A percentile compares a stretch with the other conserved stretches of the same genome.
phyloP scores from a whole-genome alignment of 2,113 vertebrate genomes.

The Tamias sibiricus region DNA sequence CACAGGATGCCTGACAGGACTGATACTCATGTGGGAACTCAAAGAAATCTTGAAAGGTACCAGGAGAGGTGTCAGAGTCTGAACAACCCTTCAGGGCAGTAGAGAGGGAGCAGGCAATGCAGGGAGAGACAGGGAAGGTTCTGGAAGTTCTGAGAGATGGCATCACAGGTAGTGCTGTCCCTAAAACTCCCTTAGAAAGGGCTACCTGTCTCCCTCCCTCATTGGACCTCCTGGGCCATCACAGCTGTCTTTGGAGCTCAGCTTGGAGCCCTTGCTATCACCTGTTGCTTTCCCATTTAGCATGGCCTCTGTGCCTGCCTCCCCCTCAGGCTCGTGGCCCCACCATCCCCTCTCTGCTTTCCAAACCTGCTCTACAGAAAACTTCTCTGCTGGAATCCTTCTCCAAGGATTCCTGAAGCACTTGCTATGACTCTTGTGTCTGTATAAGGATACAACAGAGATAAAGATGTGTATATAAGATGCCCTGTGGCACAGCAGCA shows the following conservation, averaged over 20 bases:
- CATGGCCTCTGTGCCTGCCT: neutral
- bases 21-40: neutral
- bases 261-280: neutral
- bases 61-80: neutral
- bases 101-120: rapidly evolving
- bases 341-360: neutral
- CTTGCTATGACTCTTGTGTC: neutral
- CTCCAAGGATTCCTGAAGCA: neutral
- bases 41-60: neutral
- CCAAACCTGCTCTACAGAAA: neutral
- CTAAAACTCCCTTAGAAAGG: neutral
- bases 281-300: neutral
- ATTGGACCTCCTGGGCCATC: neutral
- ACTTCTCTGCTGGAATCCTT: neutral
- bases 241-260: neutral
- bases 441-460: neutral
- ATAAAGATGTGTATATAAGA: rapidly evolving
- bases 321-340: neutral
- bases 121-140: neutral
- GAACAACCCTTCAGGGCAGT: neutral
- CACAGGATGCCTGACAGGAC: neutral
- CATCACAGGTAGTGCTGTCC: neutral
- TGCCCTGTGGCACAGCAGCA: neutral
- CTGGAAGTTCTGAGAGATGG: neutral
- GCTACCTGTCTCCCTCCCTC: neutral